Evolutionary conservation across 2,888 invertebrate genomes (phyloP).

Genomic region (Pristionchus japonicus): DNA sequence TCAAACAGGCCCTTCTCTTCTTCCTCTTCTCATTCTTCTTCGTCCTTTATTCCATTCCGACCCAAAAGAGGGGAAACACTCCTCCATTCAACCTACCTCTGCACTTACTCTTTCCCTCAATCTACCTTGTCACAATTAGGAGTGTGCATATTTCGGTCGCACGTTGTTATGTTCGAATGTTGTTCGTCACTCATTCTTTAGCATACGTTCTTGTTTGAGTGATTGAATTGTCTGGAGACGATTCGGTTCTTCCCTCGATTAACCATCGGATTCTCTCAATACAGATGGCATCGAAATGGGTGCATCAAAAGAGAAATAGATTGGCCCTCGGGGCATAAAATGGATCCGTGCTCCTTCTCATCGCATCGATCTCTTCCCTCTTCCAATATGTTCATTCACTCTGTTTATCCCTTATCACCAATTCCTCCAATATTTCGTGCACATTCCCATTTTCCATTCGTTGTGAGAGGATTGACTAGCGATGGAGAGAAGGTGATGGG

Average conservation of each 20-base stretch:
- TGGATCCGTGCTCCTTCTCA: neutral
- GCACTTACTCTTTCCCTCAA: no score
- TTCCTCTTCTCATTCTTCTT: neutral
- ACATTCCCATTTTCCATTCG: neutral
- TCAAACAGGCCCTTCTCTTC: neutral
- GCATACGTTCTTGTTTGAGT: neutral
- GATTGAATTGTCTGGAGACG: neutral
- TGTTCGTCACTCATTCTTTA: neutral
- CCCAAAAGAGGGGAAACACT: neutral
- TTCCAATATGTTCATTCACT: neutral
- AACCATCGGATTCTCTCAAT: neutral
- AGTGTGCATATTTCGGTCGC: neutral
- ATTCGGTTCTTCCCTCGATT: neutral
- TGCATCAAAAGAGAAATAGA: neutral
- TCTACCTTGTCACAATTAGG: neutral
- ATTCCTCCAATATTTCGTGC: neutral
- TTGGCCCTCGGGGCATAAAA: neutral
- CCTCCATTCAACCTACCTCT: neutral
- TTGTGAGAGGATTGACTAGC: neutral
- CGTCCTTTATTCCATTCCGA: neutral
- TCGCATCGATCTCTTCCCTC: neutral
- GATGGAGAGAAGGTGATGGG: neutral
- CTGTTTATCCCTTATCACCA: neutral
- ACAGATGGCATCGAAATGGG: neutral
- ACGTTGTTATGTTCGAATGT: neutral